A percentile compares a stretch with the other conserved stretches of the same genome.
Evolutionary conservation across 2,797 vertebrate genomes (phyloP).

Genomic region (Rhinatrema bivittatum): DNA sequence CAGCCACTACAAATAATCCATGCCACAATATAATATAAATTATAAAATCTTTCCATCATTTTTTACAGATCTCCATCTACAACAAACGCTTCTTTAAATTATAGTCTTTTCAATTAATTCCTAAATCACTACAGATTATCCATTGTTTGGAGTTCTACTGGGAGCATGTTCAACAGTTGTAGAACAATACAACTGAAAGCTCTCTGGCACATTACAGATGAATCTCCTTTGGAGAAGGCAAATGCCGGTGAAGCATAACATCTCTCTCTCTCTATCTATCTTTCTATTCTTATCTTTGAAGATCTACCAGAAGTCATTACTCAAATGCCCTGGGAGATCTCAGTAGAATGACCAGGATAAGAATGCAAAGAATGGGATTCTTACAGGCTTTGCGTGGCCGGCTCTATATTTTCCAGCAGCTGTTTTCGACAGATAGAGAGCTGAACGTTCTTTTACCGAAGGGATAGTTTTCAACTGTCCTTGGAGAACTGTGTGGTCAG

Average conservation of each 20-base stretch:
- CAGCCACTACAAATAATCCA: too few species aligned
- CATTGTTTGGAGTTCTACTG: too few species aligned
- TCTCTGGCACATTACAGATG: too few species aligned
- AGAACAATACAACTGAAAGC: too few species aligned
- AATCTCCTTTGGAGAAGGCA: too few species aligned
- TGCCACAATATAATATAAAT: too few species aligned
- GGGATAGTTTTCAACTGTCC: slow-evolving; percentile 41
- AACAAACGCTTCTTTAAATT: too few species aligned
- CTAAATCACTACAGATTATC: too few species aligned
- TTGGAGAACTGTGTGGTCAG: slow-evolving; percentile 20
- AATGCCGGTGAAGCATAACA: background rate
- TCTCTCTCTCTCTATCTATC: background rate
- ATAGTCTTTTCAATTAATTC: too few species aligned
- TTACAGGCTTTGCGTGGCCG: slow-evolving; percentile 52
- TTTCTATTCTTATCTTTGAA: background rate
- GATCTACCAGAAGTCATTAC: background rate
- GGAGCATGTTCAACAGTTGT: too few species aligned
- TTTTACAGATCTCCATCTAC: too few species aligned
- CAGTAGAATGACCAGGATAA: background rate
- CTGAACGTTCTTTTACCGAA: slow-evolving; percentile 72
- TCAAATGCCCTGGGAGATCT: background rate
- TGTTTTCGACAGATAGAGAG: slow-evolving; percentile 62
- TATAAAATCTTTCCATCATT: too few species aligned
- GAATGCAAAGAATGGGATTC: slow-evolving; percentile 32
- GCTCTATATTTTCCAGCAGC: slow-evolving; percentile 38